These are phyloP conservation scores for Drosophila robusta DNA, from an alignment of 2,888 invertebrate species.

Conservation along the genomic window DNA sequence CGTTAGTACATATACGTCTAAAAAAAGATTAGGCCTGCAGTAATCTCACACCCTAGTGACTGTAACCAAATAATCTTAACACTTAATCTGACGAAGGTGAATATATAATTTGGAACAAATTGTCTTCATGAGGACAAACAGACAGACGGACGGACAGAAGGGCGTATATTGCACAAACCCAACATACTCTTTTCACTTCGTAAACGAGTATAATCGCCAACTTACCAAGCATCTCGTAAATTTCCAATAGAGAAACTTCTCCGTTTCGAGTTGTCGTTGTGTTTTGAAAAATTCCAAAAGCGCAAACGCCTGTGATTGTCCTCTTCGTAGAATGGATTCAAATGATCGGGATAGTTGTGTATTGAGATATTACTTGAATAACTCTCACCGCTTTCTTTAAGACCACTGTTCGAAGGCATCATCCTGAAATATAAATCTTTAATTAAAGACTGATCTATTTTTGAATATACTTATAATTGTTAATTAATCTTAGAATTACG, in stretches of 20 bases:
- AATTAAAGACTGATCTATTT: background rate
- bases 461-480: too few species aligned
- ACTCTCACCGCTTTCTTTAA: slow-evolving; percentile 71
- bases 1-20: too few species aligned
- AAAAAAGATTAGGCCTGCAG: too few species aligned
- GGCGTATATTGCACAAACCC: too few species aligned
- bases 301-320: slow-evolving; percentile 88
- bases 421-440: slow-evolving; percentile 9
- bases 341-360: slow-evolving; percentile 91
- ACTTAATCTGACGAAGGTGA: too few species aligned
- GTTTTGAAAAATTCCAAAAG: slow-evolving; percentile 87
- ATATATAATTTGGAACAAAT: too few species aligned
- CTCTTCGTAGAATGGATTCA: slow-evolving; percentile 91
- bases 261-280: slow-evolving; percentile 68
- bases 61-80: too few species aligned
- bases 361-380: slow-evolving; percentile 86
- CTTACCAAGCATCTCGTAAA: slow-evolving; percentile 88
- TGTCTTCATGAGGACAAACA: too few species aligned
- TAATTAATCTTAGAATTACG: too few species aligned
- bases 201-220: slow-evolving; percentile 29
- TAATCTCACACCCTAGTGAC: too few species aligned
- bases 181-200: too few species aligned
- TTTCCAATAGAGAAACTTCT: slow-evolving; percentile 88
- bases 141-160: too few species aligned
- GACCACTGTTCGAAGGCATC: slow-evolving; percentile 67